These are phyloP conservation scores for Xenopus petersii DNA, from an alignment of 2,797 vertebrate genomes.

Conservation along the genomic window DNA sequence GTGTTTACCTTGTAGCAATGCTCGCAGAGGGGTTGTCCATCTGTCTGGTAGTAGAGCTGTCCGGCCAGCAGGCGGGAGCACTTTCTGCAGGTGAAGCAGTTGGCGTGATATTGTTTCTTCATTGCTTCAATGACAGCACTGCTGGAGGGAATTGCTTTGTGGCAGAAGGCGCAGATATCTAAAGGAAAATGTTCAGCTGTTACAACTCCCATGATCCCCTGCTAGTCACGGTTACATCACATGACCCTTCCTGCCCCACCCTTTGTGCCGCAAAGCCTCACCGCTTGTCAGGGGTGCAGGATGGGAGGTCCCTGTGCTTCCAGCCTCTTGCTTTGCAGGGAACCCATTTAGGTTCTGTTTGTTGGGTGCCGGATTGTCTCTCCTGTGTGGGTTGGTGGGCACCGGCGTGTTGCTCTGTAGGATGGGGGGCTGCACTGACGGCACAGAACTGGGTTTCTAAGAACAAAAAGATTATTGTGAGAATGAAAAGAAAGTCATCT, in stretches of 20 bases:
- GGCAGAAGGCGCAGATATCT: slow-evolving; percentile 93
- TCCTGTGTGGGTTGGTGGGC: neutral
- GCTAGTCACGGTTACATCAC: no score
- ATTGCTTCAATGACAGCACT: slow-evolving; percentile 80
- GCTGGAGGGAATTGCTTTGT: slow-evolving; percentile 72
- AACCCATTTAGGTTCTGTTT: neutral
- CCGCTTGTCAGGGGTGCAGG: neutral
- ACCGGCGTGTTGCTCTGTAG: neutral
- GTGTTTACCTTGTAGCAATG: slow-evolving; percentile 81
- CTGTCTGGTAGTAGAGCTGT: slow-evolving; percentile 86
- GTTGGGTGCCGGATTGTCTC: neutral
- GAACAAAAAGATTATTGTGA: no score
- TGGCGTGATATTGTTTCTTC: slow-evolving; percentile 82
- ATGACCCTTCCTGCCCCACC: no score
- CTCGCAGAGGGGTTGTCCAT: slow-evolving; percentile 81
- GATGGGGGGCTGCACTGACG: neutral
- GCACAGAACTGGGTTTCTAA: no score
- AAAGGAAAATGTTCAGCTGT: neutral
- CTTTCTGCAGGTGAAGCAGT: slow-evolving; percentile 85
- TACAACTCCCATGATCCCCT: neutral
- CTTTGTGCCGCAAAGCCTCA: no score
- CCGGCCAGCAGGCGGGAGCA: slow-evolving; percentile 78
- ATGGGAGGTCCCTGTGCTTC: neutral
- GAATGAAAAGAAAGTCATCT: no score
- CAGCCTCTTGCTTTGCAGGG: neutral